Conservation (phyloP, 2,888 invertebrate genomes). For the Heliconius ethilla region DNA sequence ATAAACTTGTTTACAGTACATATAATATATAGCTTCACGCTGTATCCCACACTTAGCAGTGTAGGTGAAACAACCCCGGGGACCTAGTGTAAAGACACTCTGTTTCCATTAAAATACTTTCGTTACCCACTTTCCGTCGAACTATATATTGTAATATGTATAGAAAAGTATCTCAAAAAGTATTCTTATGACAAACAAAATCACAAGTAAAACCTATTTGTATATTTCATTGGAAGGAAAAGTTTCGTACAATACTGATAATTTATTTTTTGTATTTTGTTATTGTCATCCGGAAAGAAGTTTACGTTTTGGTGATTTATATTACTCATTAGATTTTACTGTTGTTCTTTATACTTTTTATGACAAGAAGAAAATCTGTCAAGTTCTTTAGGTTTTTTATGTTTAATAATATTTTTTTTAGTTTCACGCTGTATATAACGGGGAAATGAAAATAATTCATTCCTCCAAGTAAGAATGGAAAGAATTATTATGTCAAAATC, state of each 20-base stretch:
- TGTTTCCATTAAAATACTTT: too few relatives aligned
- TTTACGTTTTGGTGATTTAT: background rate
- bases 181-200: background rate
- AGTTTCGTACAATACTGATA: background rate
- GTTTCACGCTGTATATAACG: too few relatives aligned
- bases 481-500: too few relatives aligned
- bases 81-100: too few relatives aligned
- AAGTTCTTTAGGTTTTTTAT: too few relatives aligned
- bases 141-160: background rate
- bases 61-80: too few relatives aligned
- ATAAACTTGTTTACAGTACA: slow-evolving; percentile 27
- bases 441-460: background rate
- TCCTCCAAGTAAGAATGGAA: too few relatives aligned
- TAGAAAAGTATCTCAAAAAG: background rate
- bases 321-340: background rate
- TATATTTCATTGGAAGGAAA: background rate
- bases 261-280: background rate
- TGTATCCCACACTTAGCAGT: too few relatives aligned
- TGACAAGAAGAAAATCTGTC: background rate
- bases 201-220: background rate
- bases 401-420: too few relatives aligned
- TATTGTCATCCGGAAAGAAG: background rate
- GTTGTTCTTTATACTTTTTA: background rate
- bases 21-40: background rate
- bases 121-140: too few relatives aligned